Evolutionary conservation across 2,888 invertebrate genomes (phyloP), one percentile per base, ranked within the genome.

Genomic region (Drosophila stalkeri): DNA sequence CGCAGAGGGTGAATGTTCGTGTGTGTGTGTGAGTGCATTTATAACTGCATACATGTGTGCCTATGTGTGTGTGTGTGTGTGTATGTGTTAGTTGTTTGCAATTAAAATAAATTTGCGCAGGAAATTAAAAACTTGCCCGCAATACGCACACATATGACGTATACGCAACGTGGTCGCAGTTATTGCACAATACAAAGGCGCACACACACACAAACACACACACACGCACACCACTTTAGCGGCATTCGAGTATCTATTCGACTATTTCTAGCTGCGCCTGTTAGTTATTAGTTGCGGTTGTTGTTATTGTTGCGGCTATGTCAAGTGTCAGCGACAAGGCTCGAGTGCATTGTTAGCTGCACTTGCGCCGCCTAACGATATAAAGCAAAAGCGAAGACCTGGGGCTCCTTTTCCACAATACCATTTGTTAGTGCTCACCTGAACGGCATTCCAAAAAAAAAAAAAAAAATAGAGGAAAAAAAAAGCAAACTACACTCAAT

Each of bases 281-380:
- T 85, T 88, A 85, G 90, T 84, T 84, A 84, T 84, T 84, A 84
- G 90, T 80, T 84, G 83, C 79, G 85, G 79, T 73, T 75, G 69
- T 81, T 70, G 77, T 75, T 83, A 72, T 72, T 82, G 84, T 78
- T 81, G 89, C 79, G 85, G 81, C 77, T 80, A 72, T 86, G 90
- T 90, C 90, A 86, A 90, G 90, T 83, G 90, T 72, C 75, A 73
- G 73, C 73, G 80, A 73, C 86, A 68, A 75, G 56, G 67, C 67
- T 54, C 70, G 69, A 87, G 72, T 72, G 72, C 85, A 89, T 88
- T 90, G 90, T 86, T 90, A 79, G 84, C 81, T 71, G 76, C 89
- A 83, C 76, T 85, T 89, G 76, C 79, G 55, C 51, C 84, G 65
- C 59, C 84, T 73, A 79, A 84, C 79, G 77, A 78, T 78, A 56